A percentile compares a stretch with the other conserved stretches of the same genome.
Conservation (phyloP, 2,888 invertebrate species). For the Drosophila buzzatii region DNA sequence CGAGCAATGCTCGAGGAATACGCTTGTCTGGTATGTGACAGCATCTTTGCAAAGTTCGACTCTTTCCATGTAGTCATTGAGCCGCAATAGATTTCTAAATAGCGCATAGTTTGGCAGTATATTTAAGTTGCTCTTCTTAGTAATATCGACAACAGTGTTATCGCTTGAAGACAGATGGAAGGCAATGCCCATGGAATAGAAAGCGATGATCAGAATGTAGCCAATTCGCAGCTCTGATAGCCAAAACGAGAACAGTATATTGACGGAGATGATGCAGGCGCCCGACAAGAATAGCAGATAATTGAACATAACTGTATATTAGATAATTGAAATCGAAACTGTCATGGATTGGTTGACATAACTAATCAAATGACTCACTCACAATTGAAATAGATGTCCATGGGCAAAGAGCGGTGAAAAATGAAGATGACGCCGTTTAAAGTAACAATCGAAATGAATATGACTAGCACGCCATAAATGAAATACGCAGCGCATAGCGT, state of each 20-base stretch:
- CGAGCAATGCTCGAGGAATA: slow-evolving; percentile 46
- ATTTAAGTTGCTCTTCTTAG: no score
- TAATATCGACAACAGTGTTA: no score
- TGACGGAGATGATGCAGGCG: slow-evolving; percentile 38
- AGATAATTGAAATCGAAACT: neutral
- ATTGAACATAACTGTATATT: slow-evolving; percentile 8
- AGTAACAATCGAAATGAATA: slow-evolving; percentile 26
- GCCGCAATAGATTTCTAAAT: slow-evolving; percentile 24
- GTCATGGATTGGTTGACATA: no score
- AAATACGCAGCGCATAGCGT: slow-evolving; percentile 32
- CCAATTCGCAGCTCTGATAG: slow-evolving; percentile 24
- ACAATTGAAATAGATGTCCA: slow-evolving; percentile 20
- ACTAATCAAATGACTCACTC: slow-evolving; percentile 2
- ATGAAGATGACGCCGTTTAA: slow-evolving; percentile 26
- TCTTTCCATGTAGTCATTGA: neutral
- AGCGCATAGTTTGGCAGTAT: slow-evolving; percentile 25
- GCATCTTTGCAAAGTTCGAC: slow-evolving; percentile 32
- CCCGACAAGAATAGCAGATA: slow-evolving; percentile 29
- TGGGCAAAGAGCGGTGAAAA: slow-evolving; percentile 9
- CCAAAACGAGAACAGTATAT: slow-evolving; percentile 37
- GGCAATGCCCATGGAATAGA: slow-evolving; percentile 42
- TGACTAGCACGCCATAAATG: slow-evolving; percentile 20
- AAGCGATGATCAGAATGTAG: slow-evolving; percentile 33
- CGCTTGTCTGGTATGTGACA: slow-evolving; percentile 49
- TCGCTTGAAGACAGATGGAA: neutral